These are phyloP conservation scores for Ichneumoninae sp. DNA, from an alignment of 2,888 invertebrate species.

Conservation along the genomic window DNA sequence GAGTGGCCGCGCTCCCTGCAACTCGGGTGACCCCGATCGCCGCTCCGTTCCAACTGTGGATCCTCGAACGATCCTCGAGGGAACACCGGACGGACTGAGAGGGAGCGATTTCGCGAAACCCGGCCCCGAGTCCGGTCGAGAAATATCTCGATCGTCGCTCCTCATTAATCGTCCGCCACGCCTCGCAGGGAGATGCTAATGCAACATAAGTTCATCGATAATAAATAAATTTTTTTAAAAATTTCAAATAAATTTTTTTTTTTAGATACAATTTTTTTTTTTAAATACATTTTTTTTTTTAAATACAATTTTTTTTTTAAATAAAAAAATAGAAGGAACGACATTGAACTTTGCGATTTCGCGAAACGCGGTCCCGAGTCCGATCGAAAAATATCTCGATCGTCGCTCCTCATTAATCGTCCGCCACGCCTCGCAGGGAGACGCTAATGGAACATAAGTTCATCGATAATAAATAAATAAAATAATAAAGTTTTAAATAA, in stretches of 20 bases:
- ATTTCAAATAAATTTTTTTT: background rate
- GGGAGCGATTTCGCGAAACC: slow-evolving; percentile 41
- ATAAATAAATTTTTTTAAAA: background rate
- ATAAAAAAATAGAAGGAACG: slow-evolving; percentile 37
- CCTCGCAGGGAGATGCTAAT: slow-evolving; percentile 37
- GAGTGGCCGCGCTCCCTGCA: slow-evolving; percentile 26
- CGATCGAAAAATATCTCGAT: slow-evolving; percentile 54
- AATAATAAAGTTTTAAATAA: background rate
- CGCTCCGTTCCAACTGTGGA: slow-evolving; percentile 25
- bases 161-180: slow-evolving; percentile 57
- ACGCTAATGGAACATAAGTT: slow-evolving; percentile 21
- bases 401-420: slow-evolving; percentile 49
- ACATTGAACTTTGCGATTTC: slow-evolving; percentile 67
- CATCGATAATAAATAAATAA: slow-evolving; percentile 3
- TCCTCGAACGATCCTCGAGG: slow-evolving; percentile 6
- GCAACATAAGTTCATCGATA: slow-evolving; percentile 8
- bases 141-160: slow-evolving; percentile 53
- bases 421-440: slow-evolving; percentile 49
- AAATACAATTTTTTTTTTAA: too few species aligned
- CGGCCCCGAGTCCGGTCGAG: slow-evolving; percentile 13
- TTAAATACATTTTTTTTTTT: too few species aligned
- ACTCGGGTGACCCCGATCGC: slow-evolving; percentile 61
- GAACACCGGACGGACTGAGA: slow-evolving; percentile 15
- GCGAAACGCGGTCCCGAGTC: slow-evolving; percentile 18
- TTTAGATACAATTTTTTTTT: too few species aligned